A percentile compares a stretch with the other conserved stretches of the same genome.
Evolutionary conservation across 1,140 invertebrate genomes (phyloP).

Genomic region (Rhynchophorus ferrugineus): DNA sequence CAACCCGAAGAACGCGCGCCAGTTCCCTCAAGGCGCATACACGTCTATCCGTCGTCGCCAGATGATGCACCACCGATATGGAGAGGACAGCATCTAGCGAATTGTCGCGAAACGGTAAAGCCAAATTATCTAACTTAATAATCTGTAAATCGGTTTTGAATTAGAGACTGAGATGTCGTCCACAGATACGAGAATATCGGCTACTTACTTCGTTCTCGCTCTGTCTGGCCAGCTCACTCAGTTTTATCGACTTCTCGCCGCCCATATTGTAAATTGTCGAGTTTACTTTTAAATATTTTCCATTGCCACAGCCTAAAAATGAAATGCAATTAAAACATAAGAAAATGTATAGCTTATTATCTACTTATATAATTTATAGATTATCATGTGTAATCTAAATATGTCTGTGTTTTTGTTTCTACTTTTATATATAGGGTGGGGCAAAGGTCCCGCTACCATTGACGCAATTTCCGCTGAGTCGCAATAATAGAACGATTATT

Average conservation of each 20-base stretch:
- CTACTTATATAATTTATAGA: too few species aligned
- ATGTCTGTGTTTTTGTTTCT: too few species aligned
- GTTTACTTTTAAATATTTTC: conserved; percentile 85
- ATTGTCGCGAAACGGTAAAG: conserved; percentile 84
- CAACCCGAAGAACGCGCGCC: conserved; percentile 79
- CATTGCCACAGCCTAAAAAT: conserved; percentile 81
- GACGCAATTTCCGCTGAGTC: too few species aligned
- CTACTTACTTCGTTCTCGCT: conserved; percentile 72
- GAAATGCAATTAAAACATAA: conserved; percentile 4
- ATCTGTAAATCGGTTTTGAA: too few species aligned
- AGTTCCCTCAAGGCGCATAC: conserved; percentile 81
- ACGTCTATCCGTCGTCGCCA: conserved; percentile 84
- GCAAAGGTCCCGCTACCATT: too few species aligned
- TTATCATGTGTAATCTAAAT: too few species aligned
- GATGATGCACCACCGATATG: conserved; percentile 90
- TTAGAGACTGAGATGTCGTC: too few species aligned
- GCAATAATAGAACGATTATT: too few species aligned
- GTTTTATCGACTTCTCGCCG: conserved; percentile 73
- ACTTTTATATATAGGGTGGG: too few species aligned
- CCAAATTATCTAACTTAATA: conserved; percentile 80
- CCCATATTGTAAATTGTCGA: conserved; percentile 79
- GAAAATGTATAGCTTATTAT: neutral
- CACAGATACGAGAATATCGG: too few species aligned
- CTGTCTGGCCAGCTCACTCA: conserved; percentile 68
- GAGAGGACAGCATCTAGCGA: conserved; percentile 92